A percentile compares a stretch with the other conserved stretches of the same genome.
Conservation (phyloP, 2,888 invertebrate species). For the Perdita meconis region DNA sequence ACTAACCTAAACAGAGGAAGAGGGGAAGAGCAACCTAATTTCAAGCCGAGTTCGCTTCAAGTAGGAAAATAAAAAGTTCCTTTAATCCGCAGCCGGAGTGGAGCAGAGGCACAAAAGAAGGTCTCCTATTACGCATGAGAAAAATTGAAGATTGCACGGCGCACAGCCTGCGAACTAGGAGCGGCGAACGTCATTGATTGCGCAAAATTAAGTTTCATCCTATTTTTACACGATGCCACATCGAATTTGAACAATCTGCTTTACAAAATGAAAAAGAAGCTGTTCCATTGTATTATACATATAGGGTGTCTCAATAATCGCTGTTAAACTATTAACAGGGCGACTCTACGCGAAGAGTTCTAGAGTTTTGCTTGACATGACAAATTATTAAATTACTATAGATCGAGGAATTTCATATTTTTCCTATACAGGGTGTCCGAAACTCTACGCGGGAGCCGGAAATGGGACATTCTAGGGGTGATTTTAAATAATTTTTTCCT, state of each 20-base stretch:
- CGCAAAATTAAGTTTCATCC: slow-evolving; percentile 49
- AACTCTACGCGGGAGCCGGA: too few relatives aligned
- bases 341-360: too few relatives aligned
- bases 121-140: slow-evolving; percentile 21
- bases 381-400: too few relatives aligned
- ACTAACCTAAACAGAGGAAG: not conserved
- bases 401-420: too few relatives aligned
- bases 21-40: slow-evolving; percentile 47
- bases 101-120: slow-evolving; percentile 27
- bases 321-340: too few relatives aligned
- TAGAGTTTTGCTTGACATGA: too few relatives aligned
- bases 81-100: slow-evolving; percentile 24
- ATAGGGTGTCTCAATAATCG: too few relatives aligned
- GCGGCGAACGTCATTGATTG: slow-evolving; percentile 40
- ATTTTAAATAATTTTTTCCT: too few relatives aligned
- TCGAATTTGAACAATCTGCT: not conserved
- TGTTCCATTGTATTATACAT: not conserved
- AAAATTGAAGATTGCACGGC: slow-evolving; percentile 29
- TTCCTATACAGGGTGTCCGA: too few relatives aligned
- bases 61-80: slow-evolving; percentile 39
- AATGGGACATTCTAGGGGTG: too few relatives aligned
- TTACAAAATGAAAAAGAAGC: not conserved
- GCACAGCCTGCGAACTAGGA: slow-evolving; percentile 28
- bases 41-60: slow-evolving; percentile 9
- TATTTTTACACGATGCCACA: not conserved